Evolutionary conservation across 1,140 invertebrate genomes (phyloP), one percentile per base, ranked within the genome.

Genomic region (Ostrea denselamellosa): DNA sequence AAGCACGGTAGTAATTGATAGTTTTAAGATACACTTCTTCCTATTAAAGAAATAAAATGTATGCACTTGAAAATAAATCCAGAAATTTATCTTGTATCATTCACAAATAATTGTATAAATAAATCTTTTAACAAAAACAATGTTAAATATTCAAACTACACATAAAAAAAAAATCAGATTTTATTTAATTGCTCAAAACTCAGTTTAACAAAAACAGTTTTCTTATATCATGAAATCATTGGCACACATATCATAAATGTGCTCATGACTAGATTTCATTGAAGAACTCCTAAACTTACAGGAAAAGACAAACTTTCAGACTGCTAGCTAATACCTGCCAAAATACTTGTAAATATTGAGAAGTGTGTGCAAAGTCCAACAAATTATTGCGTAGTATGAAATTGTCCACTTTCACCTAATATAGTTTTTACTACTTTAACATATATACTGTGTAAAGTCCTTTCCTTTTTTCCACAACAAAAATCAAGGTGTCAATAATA

Each of bases 191-290:
- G 56, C 56, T 19, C 56, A 62, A n/a, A 19, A 4, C 17, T 62
- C 56, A 62, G 19, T 14, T 58, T 19, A 58, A 62, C n/a, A 19
- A 62, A 19, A 62, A 12, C n/a, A 19, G 14, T 62, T 19, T 19
- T 62, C 56, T 62, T 62, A 62, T n/a, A 19, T 62, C 25, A 77
- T 77, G 68, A 77, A 77, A 77, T 77, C 68, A 77, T 77, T 77
- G 25, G 28, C 68, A 34, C 68, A 71, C 68, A 34, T 34, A 10
- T 28, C n/a, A 17, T 14, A n/a, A 19, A 62, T 77, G 68, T 77
- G 68, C 28, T 77, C 28, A 62, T 77, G 68, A 77, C 68, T 77
- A 77, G 68, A 77, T 77, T 77, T 77, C 68, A 77, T 77, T 28
- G 25, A 77, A 77, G 68, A 77, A 34, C 68, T 34, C 65, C 65